Conservation (phyloP, 2,113 vertebrate species). For the Xenus cinereus region DNA sequence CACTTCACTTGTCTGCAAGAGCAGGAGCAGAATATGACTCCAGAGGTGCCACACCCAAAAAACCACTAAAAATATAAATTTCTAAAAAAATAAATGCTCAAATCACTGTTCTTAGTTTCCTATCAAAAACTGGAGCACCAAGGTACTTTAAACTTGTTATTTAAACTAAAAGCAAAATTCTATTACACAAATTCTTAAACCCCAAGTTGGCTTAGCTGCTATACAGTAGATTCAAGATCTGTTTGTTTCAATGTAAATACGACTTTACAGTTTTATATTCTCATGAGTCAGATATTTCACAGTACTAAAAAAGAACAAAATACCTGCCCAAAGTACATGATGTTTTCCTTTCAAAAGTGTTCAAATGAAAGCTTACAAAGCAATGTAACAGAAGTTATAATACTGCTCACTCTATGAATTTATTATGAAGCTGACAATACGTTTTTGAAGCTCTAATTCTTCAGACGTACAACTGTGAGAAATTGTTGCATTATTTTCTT, state of each 20-base stretch:
- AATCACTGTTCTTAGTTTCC: not conserved
- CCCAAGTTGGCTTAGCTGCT: not conserved
- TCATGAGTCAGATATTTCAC: not conserved
- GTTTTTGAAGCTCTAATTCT: not conserved
- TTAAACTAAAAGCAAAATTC: not conserved
- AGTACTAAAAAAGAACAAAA: not conserved
- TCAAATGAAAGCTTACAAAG: conserved; percentile 21
- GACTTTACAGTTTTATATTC: not conserved
- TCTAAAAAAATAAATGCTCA: not conserved
- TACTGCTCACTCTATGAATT: not conserved
- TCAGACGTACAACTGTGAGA: not conserved
- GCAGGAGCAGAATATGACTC: not conserved
- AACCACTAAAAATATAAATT: too few relatives aligned
- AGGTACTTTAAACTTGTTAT: not conserved
- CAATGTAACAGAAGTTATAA: not conserved
- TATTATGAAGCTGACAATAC: conserved; percentile 19
- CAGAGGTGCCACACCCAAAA: not conserved
- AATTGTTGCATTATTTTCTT: not conserved
- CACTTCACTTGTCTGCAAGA: not conserved
- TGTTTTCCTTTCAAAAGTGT: not conserved
- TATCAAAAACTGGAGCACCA: not conserved
- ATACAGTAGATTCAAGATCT: not conserved
- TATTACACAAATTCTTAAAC: not conserved
- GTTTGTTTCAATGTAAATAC: not conserved
- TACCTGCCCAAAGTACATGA: not conserved